phyloP scores from a whole-genome alignment of 2,113 vertebrate species.

The Prietella phreatophila region DNA sequence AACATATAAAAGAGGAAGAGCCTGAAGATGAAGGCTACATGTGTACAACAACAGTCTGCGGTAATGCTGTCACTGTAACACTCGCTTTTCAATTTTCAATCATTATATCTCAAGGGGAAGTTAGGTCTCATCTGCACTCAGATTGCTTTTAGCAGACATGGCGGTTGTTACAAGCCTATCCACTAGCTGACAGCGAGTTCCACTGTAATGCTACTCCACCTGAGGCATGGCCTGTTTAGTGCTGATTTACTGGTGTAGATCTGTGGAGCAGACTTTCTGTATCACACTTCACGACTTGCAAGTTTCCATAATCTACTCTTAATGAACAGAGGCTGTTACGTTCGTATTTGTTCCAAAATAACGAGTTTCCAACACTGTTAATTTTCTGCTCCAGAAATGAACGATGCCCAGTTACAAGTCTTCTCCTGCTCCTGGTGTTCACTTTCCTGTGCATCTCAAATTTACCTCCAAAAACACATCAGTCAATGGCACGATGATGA shows the following conservation, averaged over 20 bases:
- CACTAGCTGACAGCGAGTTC: no score
- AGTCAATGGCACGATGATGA: neutral
- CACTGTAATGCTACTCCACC: no score
- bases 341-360: neutral
- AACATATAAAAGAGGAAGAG: neutral
- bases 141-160: no score
- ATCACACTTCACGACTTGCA: neutral
- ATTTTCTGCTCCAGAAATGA: neutral
- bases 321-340: neutral
- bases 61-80: neutral
- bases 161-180: no score
- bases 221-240: no score
- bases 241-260: neutral
- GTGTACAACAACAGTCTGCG: neutral
- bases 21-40: neutral
- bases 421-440: neutral
- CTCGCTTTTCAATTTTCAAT: neutral
- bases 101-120: no score
- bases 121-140: no score
- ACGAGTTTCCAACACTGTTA: neutral
- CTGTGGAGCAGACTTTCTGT: neutral
- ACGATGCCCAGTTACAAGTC: no score
- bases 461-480: neutral
- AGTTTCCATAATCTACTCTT: neutral
- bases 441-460: neutral